These are phyloP conservation scores for Eupithecia tripunctaria DNA, from an alignment of 2,888 invertebrate genomes.

Conservation along the genomic window DNA sequence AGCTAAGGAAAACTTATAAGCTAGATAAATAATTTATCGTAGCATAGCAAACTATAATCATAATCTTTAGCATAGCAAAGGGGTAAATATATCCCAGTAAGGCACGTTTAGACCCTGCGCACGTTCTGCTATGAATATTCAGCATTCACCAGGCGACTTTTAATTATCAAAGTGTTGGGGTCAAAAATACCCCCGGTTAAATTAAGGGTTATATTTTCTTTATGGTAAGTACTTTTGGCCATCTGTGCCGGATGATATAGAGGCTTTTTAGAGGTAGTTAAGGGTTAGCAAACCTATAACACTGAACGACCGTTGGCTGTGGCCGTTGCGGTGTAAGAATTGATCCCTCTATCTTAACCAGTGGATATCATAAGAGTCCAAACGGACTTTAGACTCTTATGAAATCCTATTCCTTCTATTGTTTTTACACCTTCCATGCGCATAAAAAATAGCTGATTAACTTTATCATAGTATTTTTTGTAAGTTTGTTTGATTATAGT, in stretches of 20 bases:
- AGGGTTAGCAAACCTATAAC: background rate
- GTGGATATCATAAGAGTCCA: no score
- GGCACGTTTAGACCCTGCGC: slow-evolving; percentile 19
- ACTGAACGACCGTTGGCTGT: no score
- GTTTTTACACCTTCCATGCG: no score
- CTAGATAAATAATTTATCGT: no score
- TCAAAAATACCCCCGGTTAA: slow-evolving; percentile 31
- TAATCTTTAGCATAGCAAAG: slow-evolving; percentile 4
- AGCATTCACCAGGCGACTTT: slow-evolving; percentile 26
- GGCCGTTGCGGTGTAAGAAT: no score
- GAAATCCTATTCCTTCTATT: no score
- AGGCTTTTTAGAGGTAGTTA: background rate
- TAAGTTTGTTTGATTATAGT: no score
- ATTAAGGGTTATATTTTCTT: slow-evolving; percentile 16
- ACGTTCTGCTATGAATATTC: slow-evolving; percentile 37
- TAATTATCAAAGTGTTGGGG: slow-evolving; percentile 32
- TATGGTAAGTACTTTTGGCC: slow-evolving; percentile 4
- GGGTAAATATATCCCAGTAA: slow-evolving; percentile 15
- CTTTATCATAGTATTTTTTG: no score
- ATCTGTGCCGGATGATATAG: slow-evolving; percentile 16
- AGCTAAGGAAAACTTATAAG: no score
- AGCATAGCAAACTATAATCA: slow-evolving; percentile 2
- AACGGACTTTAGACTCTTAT: no score
- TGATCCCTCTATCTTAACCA: no score
- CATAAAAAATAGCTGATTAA: no score